Conservation (phyloP, 2,888 invertebrate species). For the Elegia similella region DNA sequence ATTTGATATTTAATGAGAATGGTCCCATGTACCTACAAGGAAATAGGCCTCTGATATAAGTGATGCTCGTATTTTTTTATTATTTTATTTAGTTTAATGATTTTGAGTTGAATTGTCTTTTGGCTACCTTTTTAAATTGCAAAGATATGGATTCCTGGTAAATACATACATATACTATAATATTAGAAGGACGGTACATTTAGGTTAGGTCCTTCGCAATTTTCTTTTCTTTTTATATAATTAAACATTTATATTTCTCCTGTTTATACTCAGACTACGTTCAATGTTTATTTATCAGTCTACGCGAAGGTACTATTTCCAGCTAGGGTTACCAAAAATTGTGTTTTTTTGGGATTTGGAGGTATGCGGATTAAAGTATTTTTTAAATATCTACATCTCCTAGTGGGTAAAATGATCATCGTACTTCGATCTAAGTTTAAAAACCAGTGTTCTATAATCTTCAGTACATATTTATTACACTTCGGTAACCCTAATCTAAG, state of each 20-base stretch:
- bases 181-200: constrained; percentile 64
- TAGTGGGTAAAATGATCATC: no score
- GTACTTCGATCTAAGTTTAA: no score
- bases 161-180: constrained; percentile 33
- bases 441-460: no score
- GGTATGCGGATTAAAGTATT: not conserved
- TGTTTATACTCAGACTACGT: constrained; percentile 24
- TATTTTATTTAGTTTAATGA: not conserved
- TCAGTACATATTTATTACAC: not conserved
- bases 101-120: not conserved
- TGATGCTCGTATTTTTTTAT: not conserved
- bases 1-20: constrained; percentile 73
- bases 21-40: constrained; percentile 73
- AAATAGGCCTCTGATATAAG: constrained; percentile 57
- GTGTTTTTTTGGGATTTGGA: not conserved
- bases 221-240: constrained; percentile 24
- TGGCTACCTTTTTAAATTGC: constrained; percentile 16
- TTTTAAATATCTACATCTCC: not conserved
- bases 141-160: constrained; percentile 9
- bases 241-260: constrained; percentile 30
- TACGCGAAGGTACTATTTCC: constrained; percentile 28
- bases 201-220: constrained; percentile 51
- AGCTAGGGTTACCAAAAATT: constrained; percentile 6
- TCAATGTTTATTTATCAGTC: constrained; percentile 42
- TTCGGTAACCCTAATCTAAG: constrained; percentile 17